These are phyloP conservation scores for Amphipoea oculea DNA, from an alignment of 2,888 invertebrate species.

Conservation along the genomic window DNA sequence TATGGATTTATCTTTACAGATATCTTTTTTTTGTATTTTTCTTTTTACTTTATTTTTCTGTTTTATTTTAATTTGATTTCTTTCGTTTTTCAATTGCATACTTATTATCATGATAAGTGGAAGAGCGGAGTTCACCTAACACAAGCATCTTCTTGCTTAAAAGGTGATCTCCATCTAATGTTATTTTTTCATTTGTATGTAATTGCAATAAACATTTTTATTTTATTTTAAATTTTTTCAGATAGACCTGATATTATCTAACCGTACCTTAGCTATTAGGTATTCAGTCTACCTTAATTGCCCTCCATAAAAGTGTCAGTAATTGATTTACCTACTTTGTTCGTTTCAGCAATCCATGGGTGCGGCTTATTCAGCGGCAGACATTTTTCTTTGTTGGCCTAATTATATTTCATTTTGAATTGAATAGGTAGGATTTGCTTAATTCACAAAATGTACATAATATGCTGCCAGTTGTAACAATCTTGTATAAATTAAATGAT, in stretches of 20 bases:
- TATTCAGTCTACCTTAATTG: neutral
- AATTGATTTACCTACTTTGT: constrained; percentile 7
- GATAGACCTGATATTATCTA: neutral
- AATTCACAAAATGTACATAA: neutral
- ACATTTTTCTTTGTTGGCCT: neutral
- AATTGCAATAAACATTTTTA: too few species aligned
- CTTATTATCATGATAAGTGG: too few species aligned
- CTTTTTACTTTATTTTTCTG: too few species aligned
- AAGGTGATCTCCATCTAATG: too few species aligned
- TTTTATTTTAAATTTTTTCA: too few species aligned
- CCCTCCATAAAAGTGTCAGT: neutral
- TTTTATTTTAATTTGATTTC: too few species aligned
- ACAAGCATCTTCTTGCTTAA: too few species aligned
- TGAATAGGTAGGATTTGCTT: neutral
- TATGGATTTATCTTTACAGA: neutral
- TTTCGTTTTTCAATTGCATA: too few species aligned
- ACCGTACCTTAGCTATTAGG: neutral
- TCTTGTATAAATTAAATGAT: neutral
- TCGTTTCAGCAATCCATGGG: neutral
- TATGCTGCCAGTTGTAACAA: neutral
- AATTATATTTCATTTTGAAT: neutral
- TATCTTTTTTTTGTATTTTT: too few species aligned
- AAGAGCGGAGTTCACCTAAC: too few species aligned
- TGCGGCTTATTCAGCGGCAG: neutral
- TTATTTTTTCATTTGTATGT: too few species aligned